These are phyloP conservation scores for Hoplodrina ambigua DNA, from an alignment of 2,888 invertebrate species.

Conservation along the genomic window DNA sequence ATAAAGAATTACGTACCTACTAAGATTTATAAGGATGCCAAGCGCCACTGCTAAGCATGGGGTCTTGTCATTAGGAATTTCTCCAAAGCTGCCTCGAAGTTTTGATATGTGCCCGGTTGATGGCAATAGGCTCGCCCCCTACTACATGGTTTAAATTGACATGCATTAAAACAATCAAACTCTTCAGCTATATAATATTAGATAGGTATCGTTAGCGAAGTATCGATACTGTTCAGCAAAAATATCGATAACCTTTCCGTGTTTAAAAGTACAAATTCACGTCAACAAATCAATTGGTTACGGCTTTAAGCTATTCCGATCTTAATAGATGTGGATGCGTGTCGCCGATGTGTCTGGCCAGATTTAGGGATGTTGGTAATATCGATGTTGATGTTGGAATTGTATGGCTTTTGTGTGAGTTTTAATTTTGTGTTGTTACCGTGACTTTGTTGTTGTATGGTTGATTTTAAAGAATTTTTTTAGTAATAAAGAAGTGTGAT, in stretches of 20 bases:
- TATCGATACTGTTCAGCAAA: constrained; percentile 9
- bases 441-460: constrained; percentile 35
- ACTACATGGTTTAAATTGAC: too few species aligned
- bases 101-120: too few species aligned
- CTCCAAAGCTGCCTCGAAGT: too few species aligned
- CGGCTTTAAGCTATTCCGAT: constrained; percentile 53
- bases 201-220: neutral
- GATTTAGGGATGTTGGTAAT: constrained; percentile 50
- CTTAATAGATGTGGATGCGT: constrained; percentile 62
- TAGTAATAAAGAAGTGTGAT: constrained; percentile 1
- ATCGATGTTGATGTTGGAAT: constrained; percentile 13
- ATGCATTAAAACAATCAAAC: too few species aligned
- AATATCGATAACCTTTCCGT: constrained; percentile 3
- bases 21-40: too few species aligned
- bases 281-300: constrained; percentile 65
- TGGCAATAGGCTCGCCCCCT: too few species aligned
- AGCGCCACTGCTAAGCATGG: too few species aligned
- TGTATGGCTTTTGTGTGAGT: constrained; percentile 20
- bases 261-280: constrained; percentile 50
- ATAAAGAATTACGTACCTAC: too few species aligned
- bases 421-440: constrained; percentile 27
- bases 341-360: constrained; percentile 62
- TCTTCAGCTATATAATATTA: too few species aligned
- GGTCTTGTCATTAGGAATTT: too few species aligned
- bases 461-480: constrained; percentile 14